Conservation (phyloP, 2,797 vertebrate genomes). For the Iguana delicatissima region DNA sequence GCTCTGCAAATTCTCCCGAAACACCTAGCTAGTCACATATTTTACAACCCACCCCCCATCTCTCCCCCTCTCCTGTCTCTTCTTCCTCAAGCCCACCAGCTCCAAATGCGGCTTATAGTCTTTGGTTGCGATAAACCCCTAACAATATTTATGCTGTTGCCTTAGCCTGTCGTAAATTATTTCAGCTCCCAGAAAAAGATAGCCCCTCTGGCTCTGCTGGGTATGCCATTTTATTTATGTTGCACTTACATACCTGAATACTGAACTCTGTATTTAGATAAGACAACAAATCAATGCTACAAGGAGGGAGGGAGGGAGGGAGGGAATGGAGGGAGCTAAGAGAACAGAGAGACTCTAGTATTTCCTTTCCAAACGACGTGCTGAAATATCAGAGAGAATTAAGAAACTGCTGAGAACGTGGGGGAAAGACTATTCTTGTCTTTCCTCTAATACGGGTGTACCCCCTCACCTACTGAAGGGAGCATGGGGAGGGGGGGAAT, state of each 20-base stretch:
- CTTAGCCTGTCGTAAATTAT: constrained; percentile 78
- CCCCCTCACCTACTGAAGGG: constrained; percentile 31
- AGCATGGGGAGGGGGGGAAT: background rate
- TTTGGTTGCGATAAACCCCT: constrained; percentile 76
- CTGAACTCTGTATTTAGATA: constrained; percentile 68
- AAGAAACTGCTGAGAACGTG: constrained; percentile 18
- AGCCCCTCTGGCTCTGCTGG: constrained; percentile 73
- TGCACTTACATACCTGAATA: constrained; percentile 59
- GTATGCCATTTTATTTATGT: constrained; percentile 79
- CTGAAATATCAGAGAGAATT: background rate
- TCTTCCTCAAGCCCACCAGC: constrained; percentile 68
- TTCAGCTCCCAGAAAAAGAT: constrained; percentile 69
- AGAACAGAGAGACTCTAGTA: background rate
- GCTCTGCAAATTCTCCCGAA: fast-evolving
- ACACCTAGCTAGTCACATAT: constrained; percentile 25
- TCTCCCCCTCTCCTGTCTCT: background rate
- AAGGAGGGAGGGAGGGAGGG: background rate
- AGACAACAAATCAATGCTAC: constrained; percentile 63
- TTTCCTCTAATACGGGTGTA: background rate
- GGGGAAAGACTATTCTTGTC: constrained; percentile 14
- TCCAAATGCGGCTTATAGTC: constrained; percentile 69
- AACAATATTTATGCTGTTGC: constrained; percentile 77
- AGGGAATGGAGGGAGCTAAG: background rate
- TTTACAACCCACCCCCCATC: constrained; percentile 31
- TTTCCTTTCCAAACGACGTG: constrained; percentile 22